Evolutionary conservation across 64 coral and sea anemone genomes (phyloP), one percentile per base, ranked within the genome.

Genomic region (Stichodactyla mertensii): DNA sequence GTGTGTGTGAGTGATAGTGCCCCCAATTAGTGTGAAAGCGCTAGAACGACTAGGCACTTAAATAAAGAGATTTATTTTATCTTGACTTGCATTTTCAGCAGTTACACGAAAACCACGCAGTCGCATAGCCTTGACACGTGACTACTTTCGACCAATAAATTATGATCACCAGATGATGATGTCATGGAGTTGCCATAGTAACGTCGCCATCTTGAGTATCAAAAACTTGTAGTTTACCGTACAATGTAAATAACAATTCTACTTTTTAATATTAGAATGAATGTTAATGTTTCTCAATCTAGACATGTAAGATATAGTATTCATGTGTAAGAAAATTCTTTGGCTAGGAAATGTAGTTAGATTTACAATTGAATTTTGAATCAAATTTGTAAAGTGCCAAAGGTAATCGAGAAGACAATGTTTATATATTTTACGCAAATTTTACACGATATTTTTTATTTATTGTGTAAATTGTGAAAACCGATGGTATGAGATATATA

Each of bases 311-410:
- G 22, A 66, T 31, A 74, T 28, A 28, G 36, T 45, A 74, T 74
- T 74, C 8, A 69, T 6, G 69, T 26, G 24, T 74, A 23, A 74
- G 14, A 74, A 74, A 74, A 74, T 74, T 22, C 69, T 74, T 74
- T 74, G 69, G 69, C 24, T 74, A 31, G 69, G 11, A 13, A 74
- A 74, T 74, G 69, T 74, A 74, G 69, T 74, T 74, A 74, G 69
- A 74, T 11, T 74, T 27, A 74, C 66, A 74, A 74, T 66, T 66
- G 62, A 74, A 27, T 74, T 66, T 66, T 16, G 62, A 74, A 9
- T 10, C 12, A 74, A 28, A 74, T 74, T 74, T 74, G 69, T 74
- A 31, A 27, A 45, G 36, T 70, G 22, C 66, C 66, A 70, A 70
- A 70, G 66, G 27, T 70, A 70, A 9, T 70, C 66, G 7, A 70